Evolutionary conservation across 2,113 vertebrate genomes (phyloP), one percentile per base, ranked within the genome.

Genomic region (Gymnorhina tibicen): DNA sequence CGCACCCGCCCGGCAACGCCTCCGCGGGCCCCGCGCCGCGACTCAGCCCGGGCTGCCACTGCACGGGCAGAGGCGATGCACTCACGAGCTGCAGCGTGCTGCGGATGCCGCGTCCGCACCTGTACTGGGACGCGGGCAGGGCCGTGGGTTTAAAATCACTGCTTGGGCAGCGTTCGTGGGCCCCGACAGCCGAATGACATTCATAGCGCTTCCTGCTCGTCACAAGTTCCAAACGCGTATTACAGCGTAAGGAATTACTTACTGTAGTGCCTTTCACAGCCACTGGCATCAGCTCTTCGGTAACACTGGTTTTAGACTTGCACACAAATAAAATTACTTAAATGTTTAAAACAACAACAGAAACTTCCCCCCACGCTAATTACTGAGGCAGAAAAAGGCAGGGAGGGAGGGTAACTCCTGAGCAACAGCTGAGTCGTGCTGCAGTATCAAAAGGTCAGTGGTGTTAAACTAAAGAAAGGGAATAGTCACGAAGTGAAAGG

Each of bases 1-100:
- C n/a, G n/a, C n/a, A n/a, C n/a, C n/a, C n/a, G n/a, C n/a, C n/a
- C n/a, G n/a, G n/a, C n/a, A n/a, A n/a, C n/a, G n/a, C n/a, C n/a
- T n/a, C n/a, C n/a, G n/a, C n/a, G n/a, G n/a, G n/a, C n/a, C n/a
- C n/a, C n/a, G n/a, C n/a, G n/a, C n/a, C n/a, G n/a, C n/a, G n/a
- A n/a, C n/a, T n/a, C n/a, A n/a, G n/a, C 46, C 64, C 72, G 59
- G 35, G 7, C 30, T 6, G 6, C 16, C 12, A 5, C 12, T 0
- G 37, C 44, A 2, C 28, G 3, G 32, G 5, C 27, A 5, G 16
- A 1, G 46, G 18, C 9, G 14, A 1, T 1, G 3, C 6, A 1
- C 52, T 24, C 37, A 10, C 21, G 6, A 19, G 27, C 23, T 12
- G 8, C 2, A 16, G 0, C 1, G 30, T 14, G 15, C 62, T 7